Percentiles rank a stretch among this genome's conserved stretches.
Conservation (phyloP, 2,888 invertebrate species). For the Ectemnius cavifrons region DNA sequence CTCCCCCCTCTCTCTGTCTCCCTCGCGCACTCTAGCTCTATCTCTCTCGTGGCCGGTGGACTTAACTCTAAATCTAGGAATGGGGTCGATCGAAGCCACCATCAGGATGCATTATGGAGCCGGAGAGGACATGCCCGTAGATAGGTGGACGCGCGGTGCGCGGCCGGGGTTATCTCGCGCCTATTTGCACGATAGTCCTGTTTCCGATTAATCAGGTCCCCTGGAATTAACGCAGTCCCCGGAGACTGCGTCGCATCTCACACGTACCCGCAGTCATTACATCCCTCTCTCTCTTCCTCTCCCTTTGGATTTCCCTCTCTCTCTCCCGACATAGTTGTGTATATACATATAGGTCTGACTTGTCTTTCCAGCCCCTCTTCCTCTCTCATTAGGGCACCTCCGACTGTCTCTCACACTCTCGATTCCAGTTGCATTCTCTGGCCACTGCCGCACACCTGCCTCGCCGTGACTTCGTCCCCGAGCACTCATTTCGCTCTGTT, state of each 20-base stretch:
- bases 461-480: neutral
- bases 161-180: slow-evolving; percentile 71
- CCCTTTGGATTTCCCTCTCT: neutral
- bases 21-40: neutral
- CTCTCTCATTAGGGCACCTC: slow-evolving; percentile 7
- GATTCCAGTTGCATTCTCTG: neutral
- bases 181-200: slow-evolving; percentile 74
- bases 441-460: neutral
- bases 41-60: slow-evolving; percentile 50
- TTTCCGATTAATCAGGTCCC: slow-evolving; percentile 77
- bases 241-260: slow-evolving; percentile 51
- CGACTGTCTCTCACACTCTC: slow-evolving; percentile 7
- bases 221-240: slow-evolving; percentile 74
- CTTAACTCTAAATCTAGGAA: slow-evolving; percentile 68
- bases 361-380: slow-evolving; percentile 7
- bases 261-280: slow-evolving; percentile 48
- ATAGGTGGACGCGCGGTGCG: slow-evolving; percentile 60
- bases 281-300: neutral
- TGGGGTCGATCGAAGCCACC: slow-evolving; percentile 71
- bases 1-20: too few species aligned
- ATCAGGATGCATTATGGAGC: slow-evolving; percentile 67
- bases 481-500: neutral
- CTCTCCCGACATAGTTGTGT: neutral
- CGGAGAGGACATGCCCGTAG: slow-evolving; percentile 62
- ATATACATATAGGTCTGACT: neutral